Conservation (phyloP, 2,797 vertebrate genomes). For the Ctenopoma multispine region DNA sequence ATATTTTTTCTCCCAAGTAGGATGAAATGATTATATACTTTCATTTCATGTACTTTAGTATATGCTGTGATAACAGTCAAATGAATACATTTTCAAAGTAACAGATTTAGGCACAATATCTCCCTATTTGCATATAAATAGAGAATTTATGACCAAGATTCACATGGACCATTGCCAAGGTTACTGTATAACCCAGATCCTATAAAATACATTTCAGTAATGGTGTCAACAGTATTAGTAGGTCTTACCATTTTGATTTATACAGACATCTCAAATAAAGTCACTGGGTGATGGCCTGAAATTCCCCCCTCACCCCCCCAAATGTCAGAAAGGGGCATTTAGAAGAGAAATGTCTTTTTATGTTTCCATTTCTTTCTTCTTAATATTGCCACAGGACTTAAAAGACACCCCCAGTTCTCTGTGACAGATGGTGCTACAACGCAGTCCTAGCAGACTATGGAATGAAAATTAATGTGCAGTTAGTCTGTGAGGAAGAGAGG, state of each 20-base stretch:
- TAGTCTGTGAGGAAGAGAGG: slow-evolving; percentile 60
- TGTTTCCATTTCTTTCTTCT: slow-evolving; percentile 68
- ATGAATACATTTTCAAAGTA: slow-evolving; percentile 36
- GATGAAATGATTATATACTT: slow-evolving; percentile 40
- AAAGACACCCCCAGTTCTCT: slow-evolving; percentile 44
- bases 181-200: slow-evolving; percentile 18
- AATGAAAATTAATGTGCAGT: slow-evolving; percentile 71
- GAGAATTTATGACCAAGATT: slow-evolving; percentile 45
- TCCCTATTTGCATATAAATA: slow-evolving; percentile 72
- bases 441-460: slow-evolving; percentile 52
- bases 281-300: slow-evolving; percentile 20
- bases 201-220: slow-evolving; percentile 17
- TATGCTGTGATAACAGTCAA: slow-evolving; percentile 40
- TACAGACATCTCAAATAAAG: slow-evolving; percentile 45
- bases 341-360: slow-evolving; percentile 35
- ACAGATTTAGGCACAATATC: slow-evolving; percentile 31
- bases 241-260: slow-evolving; percentile 26
- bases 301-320: neutral
- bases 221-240: slow-evolving; percentile 10
- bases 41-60: slow-evolving; percentile 30
- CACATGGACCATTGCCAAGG: neutral
- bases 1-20: neutral
- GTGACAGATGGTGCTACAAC: slow-evolving; percentile 76
- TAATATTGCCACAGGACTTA: slow-evolving; percentile 44
- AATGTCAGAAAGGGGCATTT: slow-evolving; percentile 26